phyloP scores from a whole-genome alignment of 2,888 invertebrate species.

The Ophioninae sp. region DNA sequence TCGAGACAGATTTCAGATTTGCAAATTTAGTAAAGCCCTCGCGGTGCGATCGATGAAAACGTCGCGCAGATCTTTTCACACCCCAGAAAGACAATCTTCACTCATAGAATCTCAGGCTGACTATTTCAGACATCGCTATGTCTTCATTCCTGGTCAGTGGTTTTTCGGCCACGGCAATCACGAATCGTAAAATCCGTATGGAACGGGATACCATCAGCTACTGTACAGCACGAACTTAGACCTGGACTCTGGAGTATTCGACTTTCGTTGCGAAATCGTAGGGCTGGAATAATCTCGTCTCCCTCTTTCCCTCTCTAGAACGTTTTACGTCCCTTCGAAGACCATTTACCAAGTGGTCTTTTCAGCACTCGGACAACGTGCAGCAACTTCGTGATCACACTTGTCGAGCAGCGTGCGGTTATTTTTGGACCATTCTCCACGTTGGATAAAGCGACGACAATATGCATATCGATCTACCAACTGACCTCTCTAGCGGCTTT shows the following conservation, averaged over 20 bases:
- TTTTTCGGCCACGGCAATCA: not conserved
- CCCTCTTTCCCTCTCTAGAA: too few relatives aligned
- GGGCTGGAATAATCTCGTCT: not conserved
- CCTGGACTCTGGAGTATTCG: not conserved
- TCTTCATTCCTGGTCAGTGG: too few relatives aligned
- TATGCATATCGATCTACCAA: constrained; percentile 75
- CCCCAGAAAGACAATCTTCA: too few relatives aligned
- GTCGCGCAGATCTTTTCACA: too few relatives aligned
- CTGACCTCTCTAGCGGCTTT: constrained; percentile 66
- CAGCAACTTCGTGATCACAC: constrained; percentile 12
- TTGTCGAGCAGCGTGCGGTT: constrained; percentile 58
- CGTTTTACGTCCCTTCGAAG: not conserved
- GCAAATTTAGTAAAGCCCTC: not conserved
- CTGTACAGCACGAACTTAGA: not conserved
- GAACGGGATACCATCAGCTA: not conserved
- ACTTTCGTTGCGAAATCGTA: not conserved
- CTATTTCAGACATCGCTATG: too few relatives aligned
- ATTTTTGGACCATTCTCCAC: constrained; percentile 73
- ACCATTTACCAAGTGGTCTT: not conserved
- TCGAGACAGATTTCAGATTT: not conserved
- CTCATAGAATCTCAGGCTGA: too few relatives aligned
- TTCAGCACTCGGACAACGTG: not conserved
- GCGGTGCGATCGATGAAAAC: too few relatives aligned
- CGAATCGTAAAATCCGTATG: not conserved
- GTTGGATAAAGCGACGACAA: constrained; percentile 70